phyloP scores from a whole-genome alignment of 2,113 vertebrate species.

The Gallinago media region DNA sequence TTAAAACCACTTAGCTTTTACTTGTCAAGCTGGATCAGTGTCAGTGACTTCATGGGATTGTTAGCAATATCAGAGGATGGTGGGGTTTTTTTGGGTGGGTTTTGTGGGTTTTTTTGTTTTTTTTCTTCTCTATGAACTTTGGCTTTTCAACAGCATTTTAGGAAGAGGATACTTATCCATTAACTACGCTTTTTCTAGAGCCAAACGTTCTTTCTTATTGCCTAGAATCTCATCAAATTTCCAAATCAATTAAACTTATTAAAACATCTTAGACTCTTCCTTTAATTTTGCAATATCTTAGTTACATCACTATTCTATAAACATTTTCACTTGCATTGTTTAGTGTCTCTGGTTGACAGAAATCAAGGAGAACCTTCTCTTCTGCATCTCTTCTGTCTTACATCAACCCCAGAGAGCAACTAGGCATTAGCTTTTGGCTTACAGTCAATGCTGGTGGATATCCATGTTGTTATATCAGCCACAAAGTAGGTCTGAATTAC shows the following conservation, averaged over 20 bases:
- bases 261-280: slow-evolving; percentile 49
- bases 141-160: neutral
- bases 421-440: neutral
- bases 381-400: neutral
- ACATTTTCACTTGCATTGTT: neutral
- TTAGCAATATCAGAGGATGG: neutral
- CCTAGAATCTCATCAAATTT: slow-evolving; percentile 40
- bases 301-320: slow-evolving; percentile 31
- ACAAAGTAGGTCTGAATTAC: neutral
- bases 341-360: neutral
- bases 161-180: neutral
- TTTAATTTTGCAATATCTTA: slow-evolving; percentile 39
- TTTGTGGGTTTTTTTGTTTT: too few species aligned
- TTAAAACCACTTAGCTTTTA: neutral
- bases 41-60: neutral
- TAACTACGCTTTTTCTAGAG: neutral
- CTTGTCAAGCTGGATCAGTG: neutral
- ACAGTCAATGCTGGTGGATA: fast-evolving
- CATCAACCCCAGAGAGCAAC: neutral
- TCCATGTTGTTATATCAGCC: neutral
- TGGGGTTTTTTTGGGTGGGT: neutral
- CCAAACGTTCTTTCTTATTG: neutral
- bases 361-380: neutral
- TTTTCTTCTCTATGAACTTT: neutral
- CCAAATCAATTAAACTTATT: slow-evolving; percentile 63